A percentile compares a stretch with the other conserved stretches of the same genome.
These are phyloP conservation scores for Rosalia funebris DNA, from an alignment of 2,888 invertebrate genomes.

Conservation along the genomic window DNA sequence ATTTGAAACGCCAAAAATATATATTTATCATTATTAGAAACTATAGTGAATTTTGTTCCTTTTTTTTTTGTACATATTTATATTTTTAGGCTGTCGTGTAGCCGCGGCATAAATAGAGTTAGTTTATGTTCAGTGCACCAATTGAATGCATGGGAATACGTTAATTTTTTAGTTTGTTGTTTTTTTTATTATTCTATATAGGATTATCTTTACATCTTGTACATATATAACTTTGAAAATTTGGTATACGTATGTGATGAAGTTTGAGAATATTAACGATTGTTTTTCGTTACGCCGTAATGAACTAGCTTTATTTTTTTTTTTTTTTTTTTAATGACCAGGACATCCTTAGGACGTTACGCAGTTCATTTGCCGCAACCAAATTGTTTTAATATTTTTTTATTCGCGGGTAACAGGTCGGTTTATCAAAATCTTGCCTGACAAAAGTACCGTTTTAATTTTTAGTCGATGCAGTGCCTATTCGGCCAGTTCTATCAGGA, in stretches of 20 bases:
- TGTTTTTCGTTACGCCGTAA: conserved; percentile 60
- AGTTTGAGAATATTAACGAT: conserved; percentile 63
- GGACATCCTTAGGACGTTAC: conserved; percentile 40
- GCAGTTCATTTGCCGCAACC: conserved; percentile 6
- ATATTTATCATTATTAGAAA: conserved; percentile 61
- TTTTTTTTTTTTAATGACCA: conserved; percentile 40
- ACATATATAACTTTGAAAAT: conserved; percentile 57
- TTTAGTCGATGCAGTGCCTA: too few species aligned
- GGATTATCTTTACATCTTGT: conserved; percentile 45
- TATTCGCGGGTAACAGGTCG: conserved; percentile 31
- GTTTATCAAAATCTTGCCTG: conserved; percentile 35
- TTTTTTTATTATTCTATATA: conserved; percentile 50
- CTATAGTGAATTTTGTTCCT: conserved; percentile 64
- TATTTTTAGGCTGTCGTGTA: conserved; percentile 47
- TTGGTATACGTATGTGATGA: conserved; percentile 65
- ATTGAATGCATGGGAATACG: conserved; percentile 44
- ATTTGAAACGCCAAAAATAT: conserved; percentile 64
- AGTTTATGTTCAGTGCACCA: conserved; percentile 44
- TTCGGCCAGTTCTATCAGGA: too few species aligned
- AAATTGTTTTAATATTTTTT: conserved; percentile 25
- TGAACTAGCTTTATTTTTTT: conserved; percentile 38
- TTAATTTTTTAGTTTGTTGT: conserved; percentile 56
- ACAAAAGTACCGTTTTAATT: conserved; percentile 9
- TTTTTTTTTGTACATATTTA: conserved; percentile 63
- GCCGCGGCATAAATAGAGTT: conserved; percentile 41